Percentiles rank a stretch among this genome's conserved stretches.
Conservation (phyloP, 2,888 invertebrate genomes). For the Tromatobia lineatoria region DNA sequence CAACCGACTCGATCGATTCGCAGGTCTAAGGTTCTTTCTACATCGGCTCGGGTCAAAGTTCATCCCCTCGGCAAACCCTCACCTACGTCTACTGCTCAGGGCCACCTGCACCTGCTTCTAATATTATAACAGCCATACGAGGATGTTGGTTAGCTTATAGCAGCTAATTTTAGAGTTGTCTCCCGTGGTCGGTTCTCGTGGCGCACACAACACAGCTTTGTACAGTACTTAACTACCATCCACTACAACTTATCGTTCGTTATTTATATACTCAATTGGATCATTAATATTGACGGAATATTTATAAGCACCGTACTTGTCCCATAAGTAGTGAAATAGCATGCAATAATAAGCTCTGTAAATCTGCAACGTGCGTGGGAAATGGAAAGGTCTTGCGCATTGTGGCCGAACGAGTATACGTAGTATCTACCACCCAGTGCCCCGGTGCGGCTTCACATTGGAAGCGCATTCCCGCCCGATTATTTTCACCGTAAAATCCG, state of each 20-base stretch:
- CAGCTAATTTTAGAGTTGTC: constrained; percentile 58
- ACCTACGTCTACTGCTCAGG: constrained; percentile 55
- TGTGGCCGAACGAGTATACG: constrained; percentile 35
- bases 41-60: constrained; percentile 73
- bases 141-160: constrained; percentile 37
- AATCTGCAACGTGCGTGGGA: constrained; percentile 59
- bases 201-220: constrained; percentile 19
- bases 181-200: constrained; percentile 13
- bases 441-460: constrained; percentile 26
- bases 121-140: constrained; percentile 55
- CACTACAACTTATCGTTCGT: constrained; percentile 55
- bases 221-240: constrained; percentile 29
- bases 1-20: constrained; percentile 55
- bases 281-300: constrained; percentile 64
- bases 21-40: constrained; percentile 66
- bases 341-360: constrained; percentile 26
- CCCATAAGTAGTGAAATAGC: constrained; percentile 41
- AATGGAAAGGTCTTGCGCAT: constrained; percentile 61
- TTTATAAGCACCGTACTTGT: constrained; percentile 51
- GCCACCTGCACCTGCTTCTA: constrained; percentile 70
- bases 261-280: constrained; percentile 61
- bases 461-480: constrained; percentile 53
- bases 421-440: constrained; percentile 62
- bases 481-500: constrained; percentile 62
- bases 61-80: constrained; percentile 60